A percentile compares a stretch with the other conserved stretches of the same genome.
Evolutionary conservation across 2,113 vertebrate species (phyloP).

Genomic region (Notiomystis cincta): DNA sequence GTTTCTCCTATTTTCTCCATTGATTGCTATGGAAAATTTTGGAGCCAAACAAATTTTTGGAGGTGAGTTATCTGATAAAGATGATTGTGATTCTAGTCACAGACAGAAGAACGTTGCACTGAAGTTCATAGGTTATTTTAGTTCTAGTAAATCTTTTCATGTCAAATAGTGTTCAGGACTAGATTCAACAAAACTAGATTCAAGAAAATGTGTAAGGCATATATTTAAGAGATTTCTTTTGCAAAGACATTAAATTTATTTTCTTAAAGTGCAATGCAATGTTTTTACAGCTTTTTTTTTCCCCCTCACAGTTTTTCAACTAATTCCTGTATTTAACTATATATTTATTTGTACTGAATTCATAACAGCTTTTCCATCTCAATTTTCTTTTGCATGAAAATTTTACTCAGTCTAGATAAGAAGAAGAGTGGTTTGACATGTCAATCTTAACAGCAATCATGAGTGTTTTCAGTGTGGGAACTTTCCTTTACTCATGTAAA

Average conservation of each 20-base stretch:
- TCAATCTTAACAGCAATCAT: neutral
- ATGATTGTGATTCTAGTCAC: neutral
- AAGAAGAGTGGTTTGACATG: neutral
- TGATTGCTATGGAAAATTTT: neutral
- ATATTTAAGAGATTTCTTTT: neutral
- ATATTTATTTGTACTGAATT: neutral
- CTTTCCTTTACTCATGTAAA: neutral
- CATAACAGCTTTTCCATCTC: neutral
- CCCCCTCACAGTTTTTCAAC: neutral
- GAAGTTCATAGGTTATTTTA: neutral
- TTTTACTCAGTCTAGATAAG: neutral
- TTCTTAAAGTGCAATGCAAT: neutral
- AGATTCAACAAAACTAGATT: neutral
- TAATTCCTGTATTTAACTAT: neutral
- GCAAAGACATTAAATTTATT: neutral
- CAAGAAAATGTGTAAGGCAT: neutral
- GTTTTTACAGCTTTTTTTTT: neutral
- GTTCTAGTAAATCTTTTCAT: neutral
- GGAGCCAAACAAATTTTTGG: neutral
- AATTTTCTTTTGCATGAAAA: neutral
- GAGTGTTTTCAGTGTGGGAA: neutral
- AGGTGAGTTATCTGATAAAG: neutral
- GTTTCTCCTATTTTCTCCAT: neutral
- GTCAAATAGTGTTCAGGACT: neutral
- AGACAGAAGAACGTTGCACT: neutral